phyloP scores from a whole-genome alignment of 2,113 vertebrate genomes.

The Notechis scutatus region DNA sequence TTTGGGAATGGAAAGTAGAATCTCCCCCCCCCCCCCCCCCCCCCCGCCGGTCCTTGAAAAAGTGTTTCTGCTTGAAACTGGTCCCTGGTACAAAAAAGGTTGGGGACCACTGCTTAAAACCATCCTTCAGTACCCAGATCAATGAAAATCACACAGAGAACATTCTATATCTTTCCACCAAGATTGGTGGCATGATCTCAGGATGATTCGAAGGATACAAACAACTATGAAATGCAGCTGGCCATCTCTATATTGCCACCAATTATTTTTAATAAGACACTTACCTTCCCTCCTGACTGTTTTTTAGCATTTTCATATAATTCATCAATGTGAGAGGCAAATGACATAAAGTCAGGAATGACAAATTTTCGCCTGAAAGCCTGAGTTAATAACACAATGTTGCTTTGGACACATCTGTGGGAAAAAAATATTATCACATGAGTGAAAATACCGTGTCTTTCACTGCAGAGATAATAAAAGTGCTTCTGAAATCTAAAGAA shows the following conservation, averaged over 20 bases:
- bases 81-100: no score
- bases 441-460: neutral
- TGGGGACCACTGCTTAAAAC: no score
- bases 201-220: neutral
- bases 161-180: neutral
- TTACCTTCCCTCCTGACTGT: conserved; percentile 91
- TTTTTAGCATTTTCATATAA: conserved; percentile 88
- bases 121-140: neutral
- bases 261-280: neutral
- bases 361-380: conserved; percentile 98
- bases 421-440: conserved; percentile 17
- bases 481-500: neutral
- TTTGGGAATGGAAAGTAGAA: no score
- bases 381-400: conserved; percentile 97
- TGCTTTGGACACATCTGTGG: conserved; percentile 94
- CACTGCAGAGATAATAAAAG: neutral
- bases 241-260: neutral
- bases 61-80: no score
- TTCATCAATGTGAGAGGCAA: conserved; percentile 92
- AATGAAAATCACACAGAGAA: neutral
- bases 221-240: neutral
- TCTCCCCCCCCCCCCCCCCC: no score
- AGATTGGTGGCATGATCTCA: neutral
- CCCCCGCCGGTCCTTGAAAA: no score
- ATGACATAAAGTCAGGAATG: conserved; percentile 95